phyloP scores from a whole-genome alignment of 2,113 vertebrate species.

The Elaphurus davidianus region DNA sequence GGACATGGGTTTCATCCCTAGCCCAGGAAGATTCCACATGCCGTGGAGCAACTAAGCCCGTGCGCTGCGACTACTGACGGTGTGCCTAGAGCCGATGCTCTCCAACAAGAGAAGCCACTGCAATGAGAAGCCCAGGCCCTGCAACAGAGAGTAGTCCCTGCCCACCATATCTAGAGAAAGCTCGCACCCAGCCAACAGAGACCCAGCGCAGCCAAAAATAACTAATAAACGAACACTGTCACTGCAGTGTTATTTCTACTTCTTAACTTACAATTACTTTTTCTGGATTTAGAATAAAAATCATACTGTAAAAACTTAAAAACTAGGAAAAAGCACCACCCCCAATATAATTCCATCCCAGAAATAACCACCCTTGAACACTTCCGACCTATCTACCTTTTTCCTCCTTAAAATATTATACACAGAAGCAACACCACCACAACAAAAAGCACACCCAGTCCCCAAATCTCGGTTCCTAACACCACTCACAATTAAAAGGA shows the following conservation, averaged over 20 bases:
- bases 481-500: neutral
- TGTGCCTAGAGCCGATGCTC: neutral
- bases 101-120: neutral
- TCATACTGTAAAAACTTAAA: neutral
- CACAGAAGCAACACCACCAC: neutral
- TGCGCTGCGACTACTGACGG: neutral
- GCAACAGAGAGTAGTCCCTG: neutral
- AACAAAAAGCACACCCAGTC: neutral
- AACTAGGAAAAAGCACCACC: neutral
- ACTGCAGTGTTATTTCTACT: neutral
- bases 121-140: neutral
- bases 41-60: neutral
- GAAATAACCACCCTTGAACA: slow-evolving; percentile 3
- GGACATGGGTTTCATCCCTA: neutral
- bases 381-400: neutral
- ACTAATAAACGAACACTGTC: neutral
- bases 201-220: neutral
- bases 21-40: neutral
- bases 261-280: slow-evolving; percentile 5
- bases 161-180: neutral
- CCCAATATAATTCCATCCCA: neutral
- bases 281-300: neutral
- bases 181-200: neutral
- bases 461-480: neutral
- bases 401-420: neutral